These are phyloP conservation scores for Plecturocebus donacophilus DNA, from an alignment of 2,113 vertebrate species.

Conservation along the genomic window DNA sequence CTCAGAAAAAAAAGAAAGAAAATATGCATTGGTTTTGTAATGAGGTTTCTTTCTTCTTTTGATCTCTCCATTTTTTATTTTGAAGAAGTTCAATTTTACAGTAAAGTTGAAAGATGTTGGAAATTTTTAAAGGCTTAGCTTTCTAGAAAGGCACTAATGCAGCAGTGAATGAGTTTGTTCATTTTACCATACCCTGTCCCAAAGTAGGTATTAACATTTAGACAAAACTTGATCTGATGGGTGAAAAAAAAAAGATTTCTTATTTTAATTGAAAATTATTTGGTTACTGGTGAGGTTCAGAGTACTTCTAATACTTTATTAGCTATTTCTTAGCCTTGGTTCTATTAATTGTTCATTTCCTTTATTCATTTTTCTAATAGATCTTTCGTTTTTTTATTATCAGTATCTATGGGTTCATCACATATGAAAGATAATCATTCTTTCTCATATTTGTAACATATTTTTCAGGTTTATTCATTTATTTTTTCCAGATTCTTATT, in stretches of 20 bases:
- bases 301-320: neutral
- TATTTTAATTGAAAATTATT: conserved; percentile 28
- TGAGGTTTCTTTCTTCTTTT: neutral
- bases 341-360: conserved; percentile 28
- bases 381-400: neutral
- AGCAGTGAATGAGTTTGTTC: neutral
- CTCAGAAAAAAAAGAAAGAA: no score
- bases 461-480: neutral
- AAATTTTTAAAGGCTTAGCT: neutral
- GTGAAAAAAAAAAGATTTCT: conserved; percentile 6
- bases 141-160: neutral
- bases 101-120: neutral
- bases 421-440: neutral
- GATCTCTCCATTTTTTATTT: neutral
- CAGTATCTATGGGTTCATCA: neutral
- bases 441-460: conserved; percentile 15
- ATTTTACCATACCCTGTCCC: neutral
- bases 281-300: conserved; percentile 9
- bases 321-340: neutral
- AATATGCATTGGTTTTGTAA: neutral
- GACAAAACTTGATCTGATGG: conserved; percentile 18
- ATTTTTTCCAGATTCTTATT: conserved; percentile 8
- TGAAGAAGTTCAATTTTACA: neutral
- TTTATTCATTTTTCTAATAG: neutral
- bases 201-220: conserved; percentile 10